Percentiles rank a stretch among this genome's conserved stretches.
These are phyloP conservation scores for Melanargia galathea DNA, from an alignment of 2,888 invertebrate genomes.

Conservation along the genomic window DNA sequence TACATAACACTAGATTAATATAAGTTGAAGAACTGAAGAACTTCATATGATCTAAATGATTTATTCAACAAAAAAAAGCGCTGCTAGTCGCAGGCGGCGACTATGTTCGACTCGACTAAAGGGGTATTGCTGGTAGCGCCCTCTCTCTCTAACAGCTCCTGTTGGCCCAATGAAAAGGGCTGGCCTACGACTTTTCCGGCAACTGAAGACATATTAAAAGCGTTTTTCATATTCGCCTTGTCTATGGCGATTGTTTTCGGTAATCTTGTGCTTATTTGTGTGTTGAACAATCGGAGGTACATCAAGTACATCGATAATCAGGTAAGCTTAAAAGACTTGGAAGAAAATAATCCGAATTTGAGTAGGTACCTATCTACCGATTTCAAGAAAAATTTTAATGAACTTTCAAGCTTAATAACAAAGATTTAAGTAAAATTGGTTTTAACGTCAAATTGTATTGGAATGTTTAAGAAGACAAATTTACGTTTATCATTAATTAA, in stretches of 20 bases:
- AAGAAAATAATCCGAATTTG: too few species aligned
- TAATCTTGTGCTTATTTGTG: conserved; percentile 90
- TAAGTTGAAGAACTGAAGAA: conserved; percentile 16
- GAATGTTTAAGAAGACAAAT: too few species aligned
- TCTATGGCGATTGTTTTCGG: conserved; percentile 91
- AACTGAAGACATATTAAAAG: conserved; percentile 88
- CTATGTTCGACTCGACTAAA: conserved; percentile 85
- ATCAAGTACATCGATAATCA: conserved; percentile 94
- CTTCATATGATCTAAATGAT: conserved; percentile 70
- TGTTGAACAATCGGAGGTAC: conserved; percentile 91
- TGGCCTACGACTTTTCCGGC: conserved; percentile 85
- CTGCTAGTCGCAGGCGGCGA: conserved; percentile 75
- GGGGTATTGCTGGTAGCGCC: conserved; percentile 90
- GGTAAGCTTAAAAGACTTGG: conserved; percentile 74
- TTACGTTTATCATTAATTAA: too few species aligned
- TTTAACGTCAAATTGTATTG: too few species aligned
- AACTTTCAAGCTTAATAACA: too few species aligned
- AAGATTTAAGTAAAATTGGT: too few species aligned
- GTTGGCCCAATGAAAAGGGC: conserved; percentile 86
- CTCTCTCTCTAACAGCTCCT: conserved; percentile 91
- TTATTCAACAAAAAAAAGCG: conserved; percentile 71
- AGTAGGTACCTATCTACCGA: too few species aligned
- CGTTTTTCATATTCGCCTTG: conserved; percentile 88
- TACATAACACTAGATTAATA: too few species aligned
- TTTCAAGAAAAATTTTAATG: too few species aligned